A percentile compares a stretch with the other conserved stretches of the same genome.
phyloP scores from a whole-genome alignment of 2,113 vertebrate species.

The Cryptoleucopteryx plumbea region DNA sequence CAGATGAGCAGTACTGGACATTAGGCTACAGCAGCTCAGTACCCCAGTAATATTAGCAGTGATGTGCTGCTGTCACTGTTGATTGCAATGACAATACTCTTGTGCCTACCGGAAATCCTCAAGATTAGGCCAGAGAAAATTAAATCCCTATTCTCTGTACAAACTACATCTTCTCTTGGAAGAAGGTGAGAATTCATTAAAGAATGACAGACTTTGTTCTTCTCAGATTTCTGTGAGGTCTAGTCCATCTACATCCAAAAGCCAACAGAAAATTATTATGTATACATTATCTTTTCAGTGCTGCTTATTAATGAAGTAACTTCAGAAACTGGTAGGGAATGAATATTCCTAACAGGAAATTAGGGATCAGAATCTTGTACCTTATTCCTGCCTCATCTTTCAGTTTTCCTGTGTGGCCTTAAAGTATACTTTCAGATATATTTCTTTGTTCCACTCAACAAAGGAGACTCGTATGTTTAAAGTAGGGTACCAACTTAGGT shows the following conservation, averaged over 20 bases:
- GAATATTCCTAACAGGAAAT: neutral
- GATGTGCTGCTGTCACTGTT: neutral
- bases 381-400: neutral
- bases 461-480: neutral
- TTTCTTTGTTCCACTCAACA: neutral
- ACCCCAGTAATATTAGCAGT: neutral
- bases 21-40: neutral
- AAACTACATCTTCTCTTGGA: neutral
- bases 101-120: neutral
- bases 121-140: neutral
- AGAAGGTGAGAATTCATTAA: neutral
- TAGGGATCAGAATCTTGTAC: neutral
- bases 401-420: neutral
- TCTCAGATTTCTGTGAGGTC: neutral
- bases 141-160: neutral
- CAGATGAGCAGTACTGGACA: neutral
- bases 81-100: neutral
- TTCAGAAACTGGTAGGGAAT: neutral
- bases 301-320: neutral
- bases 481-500: conserved; percentile 2
- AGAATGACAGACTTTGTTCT: neutral
- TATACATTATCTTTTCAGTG: neutral
- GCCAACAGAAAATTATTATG: neutral
- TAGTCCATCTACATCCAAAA: neutral
- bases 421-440: neutral